A percentile compares a stretch with the other conserved stretches of the same genome.
phyloP scores from a whole-genome alignment of 2,888 invertebrate species.

The Criorhina ranunculi region DNA sequence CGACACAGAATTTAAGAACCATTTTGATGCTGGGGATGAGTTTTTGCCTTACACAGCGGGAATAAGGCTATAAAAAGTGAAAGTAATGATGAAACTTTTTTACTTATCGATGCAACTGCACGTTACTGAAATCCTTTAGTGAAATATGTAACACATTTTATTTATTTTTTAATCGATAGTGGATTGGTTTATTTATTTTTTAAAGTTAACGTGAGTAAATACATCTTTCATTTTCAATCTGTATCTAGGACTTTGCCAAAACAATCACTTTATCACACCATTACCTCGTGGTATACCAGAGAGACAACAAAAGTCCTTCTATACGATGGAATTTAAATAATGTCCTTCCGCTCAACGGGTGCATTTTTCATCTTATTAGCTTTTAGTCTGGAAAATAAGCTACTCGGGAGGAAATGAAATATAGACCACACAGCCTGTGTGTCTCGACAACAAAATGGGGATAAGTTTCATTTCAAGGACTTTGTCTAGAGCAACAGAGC shows the following conservation, averaged over 20 bases:
- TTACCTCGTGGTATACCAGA: background rate
- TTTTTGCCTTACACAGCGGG: too few species aligned
- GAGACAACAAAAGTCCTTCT: background rate
- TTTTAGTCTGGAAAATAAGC: background rate
- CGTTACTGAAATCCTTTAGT: background rate
- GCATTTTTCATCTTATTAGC: conserved; percentile 5
- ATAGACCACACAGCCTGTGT: background rate
- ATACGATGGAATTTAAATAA: conserved; percentile 6
- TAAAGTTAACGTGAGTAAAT: too few species aligned
- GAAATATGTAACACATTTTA: background rate
- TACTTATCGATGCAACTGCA: background rate
- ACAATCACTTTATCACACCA: background rate
- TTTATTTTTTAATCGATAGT: background rate
- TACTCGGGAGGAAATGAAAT: background rate
- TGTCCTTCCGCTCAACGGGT: conserved; percentile 2
- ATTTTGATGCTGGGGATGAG: conserved; percentile 84
- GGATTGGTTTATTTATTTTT: too few species aligned
- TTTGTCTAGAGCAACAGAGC: background rate
- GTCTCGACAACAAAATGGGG: background rate
- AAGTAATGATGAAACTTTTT: conserved; percentile 8
- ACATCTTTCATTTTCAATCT: background rate
- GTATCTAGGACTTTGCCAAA: background rate
- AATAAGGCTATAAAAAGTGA: background rate
- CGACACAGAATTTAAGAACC: conserved; percentile 97
- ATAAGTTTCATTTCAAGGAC: conserved; percentile 9